A percentile compares a stretch with the other conserved stretches of the same genome.
Evolutionary conservation across 2,888 invertebrate genomes (phyloP).

Genomic region (Napeogenes inachia): DNA sequence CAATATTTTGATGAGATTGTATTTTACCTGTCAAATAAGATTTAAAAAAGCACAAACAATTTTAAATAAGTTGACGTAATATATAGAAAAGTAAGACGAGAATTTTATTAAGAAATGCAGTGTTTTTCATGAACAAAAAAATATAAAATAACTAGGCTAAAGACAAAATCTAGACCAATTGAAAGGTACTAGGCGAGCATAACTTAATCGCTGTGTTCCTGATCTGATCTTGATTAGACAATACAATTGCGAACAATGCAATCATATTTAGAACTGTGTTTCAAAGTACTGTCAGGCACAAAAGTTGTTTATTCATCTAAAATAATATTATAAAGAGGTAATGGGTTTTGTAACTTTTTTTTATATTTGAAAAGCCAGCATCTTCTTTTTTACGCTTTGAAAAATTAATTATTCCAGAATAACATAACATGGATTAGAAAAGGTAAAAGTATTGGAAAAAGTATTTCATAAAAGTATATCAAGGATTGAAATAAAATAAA

Average conservation of each 20-base stretch:
- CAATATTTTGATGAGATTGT: no score
- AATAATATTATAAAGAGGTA: not conserved
- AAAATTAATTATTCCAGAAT: no score
- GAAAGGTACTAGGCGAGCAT: conserved; percentile 13
- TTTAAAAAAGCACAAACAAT: no score
- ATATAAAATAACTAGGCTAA: conserved; percentile 1
- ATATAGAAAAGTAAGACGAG: not conserved
- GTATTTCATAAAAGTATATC: no score
- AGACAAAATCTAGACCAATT: conserved; percentile 9
- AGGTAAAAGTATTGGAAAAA: no score
- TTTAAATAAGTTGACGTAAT: no score
- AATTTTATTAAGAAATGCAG: not conserved
- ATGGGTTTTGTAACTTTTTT: no score
- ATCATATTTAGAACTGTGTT: conserved; percentile 2
- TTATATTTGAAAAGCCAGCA: no score
- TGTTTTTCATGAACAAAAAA: not conserved
- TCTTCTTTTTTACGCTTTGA: no score
- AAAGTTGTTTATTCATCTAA: not conserved
- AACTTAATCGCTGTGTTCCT: conserved; percentile 14
- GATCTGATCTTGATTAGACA: conserved; percentile 26
- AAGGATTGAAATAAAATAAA: no score
- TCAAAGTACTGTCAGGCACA: conserved; percentile 4
- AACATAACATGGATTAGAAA: no score
- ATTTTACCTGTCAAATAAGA: no score
- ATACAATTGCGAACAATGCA: conserved; percentile 24